Base-by-base conservation (phyloP, 2,797 vertebrate species). In the Lates japonicus region DNA sequence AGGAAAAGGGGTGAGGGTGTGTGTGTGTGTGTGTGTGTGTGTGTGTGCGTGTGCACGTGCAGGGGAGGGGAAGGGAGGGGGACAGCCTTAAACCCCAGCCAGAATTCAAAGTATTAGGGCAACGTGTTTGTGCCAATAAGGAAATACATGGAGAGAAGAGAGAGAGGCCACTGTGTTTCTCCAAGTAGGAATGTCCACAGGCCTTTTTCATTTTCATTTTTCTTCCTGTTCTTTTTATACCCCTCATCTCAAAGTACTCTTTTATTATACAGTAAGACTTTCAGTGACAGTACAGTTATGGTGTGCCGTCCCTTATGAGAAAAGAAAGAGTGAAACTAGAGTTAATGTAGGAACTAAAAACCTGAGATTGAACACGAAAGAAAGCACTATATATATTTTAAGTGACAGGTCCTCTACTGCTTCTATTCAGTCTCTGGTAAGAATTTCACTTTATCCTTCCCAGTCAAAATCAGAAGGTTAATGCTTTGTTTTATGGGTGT, bases 21-120 rank as follows among this genome's bases (percentile, higher is more conserved):
- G 60, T 20, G 52, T 41, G 74, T 72, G 81, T 61, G 59, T 46
- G 61, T 19, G 44, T n/a, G n/a, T 58, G 42, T n/a, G 46, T 13
- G 33, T 37, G 52, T 42, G 41, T 3, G 41, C 42, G 46, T 3
- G 51, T 7, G 39, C 12, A 42, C 37, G 68, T 1, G 41, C 25
- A 29, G 25, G 25, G 25, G 25, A 29, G 25, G 25, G 25, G n/a
- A n/a, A n/a, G n/a, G n/a, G 72, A 25, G 19, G 44, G 25, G 46
- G 5, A 37, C 20, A 14, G 65, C 54, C 37, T 64, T 74, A 76
- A 84, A 62, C 61, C 77, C 48, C 13, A 70, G 55, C 72, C 78
- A 90, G 89, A 89, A 93, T 90, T 83, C 80, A 69, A 92, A 90
- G 89, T 91, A 92, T 91, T 90, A 85, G 76, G 69, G 79, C 74